Evolutionary conservation across 2,888 invertebrate species (phyloP), one percentile per base, ranked within the genome.

Genomic region (Rhorus exstirpatorius): DNA sequence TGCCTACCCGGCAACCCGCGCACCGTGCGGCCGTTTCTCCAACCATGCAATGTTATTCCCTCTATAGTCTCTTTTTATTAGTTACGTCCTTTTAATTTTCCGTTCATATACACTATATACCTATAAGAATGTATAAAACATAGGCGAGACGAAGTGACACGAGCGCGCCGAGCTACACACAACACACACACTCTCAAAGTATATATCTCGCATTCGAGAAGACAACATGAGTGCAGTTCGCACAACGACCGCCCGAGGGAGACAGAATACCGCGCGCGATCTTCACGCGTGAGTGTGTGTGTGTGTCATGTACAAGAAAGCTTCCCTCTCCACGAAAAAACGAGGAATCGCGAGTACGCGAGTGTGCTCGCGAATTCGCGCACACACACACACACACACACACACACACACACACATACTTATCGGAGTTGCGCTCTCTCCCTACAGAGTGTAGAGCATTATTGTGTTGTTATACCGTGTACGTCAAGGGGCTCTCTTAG

Each of bases 321-420:
- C 31, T 2, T 3, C 6, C 6, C 31, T 3, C 31, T 31, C 17
- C 17, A 10, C 10, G 75, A 63, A 31, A 26, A 10, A 80, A 55
- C 24, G 61, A 70, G 75, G 38, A 26, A 38, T 84, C 82, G 85
- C 83, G 72, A 79, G 84, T 83, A 84, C 83, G 76, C 68, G 83
- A 83, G 61, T 79, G 76, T 41, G 21, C n/a, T n/a, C 67, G 67
- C 81, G 70, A 84, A 83, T 61, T 71, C 65, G 74, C 74, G 83
- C 87, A 84, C 83, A 79, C 84, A 87, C 87, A 86, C 86, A 83
- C 85, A 86, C 75, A 81, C 84, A 83, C 81, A 79, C 61, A 67
- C 86, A 83, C 84, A 81, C 81, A 83, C 86, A 85, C 85, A 68
- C 80, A 80, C 77, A 61, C 74, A 80, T 83, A 72, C 81, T 55